These are phyloP conservation scores for Colletes collaris DNA, from an alignment of 2,888 invertebrate species.

Conservation along the genomic window DNA sequence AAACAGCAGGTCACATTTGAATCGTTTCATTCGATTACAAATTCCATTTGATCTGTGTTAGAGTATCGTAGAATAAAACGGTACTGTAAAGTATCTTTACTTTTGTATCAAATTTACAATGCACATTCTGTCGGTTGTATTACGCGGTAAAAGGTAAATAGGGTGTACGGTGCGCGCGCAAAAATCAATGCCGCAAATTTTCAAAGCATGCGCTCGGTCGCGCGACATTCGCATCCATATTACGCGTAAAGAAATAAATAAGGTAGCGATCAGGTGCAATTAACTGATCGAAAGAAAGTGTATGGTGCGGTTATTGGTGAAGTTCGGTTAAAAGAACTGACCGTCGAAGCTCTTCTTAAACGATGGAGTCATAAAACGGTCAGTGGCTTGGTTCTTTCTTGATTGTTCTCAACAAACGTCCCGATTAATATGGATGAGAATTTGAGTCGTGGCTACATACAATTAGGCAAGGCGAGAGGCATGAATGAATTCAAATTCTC, in stretches of 20 bases:
- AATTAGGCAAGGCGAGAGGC: constrained; percentile 85
- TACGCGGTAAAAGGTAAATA: constrained; percentile 17
- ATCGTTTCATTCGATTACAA: too few relatives aligned
- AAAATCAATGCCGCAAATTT: constrained; percentile 82
- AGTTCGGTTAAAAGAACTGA: neutral
- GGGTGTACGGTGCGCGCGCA: constrained; percentile 76
- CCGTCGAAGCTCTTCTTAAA: neutral
- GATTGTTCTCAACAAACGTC: neutral
- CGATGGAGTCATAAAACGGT: constrained; percentile 33
- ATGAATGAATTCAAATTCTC: constrained; percentile 84
- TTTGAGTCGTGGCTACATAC: constrained; percentile 87
- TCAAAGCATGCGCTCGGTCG: constrained; percentile 79
- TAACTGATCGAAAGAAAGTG: constrained; percentile 36
- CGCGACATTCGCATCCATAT: constrained; percentile 55
- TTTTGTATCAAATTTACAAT: too few relatives aligned
- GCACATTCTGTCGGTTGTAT: neutral
- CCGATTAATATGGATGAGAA: constrained; percentile 86
- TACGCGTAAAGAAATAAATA: constrained; percentile 65
- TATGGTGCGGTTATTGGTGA: neutral
- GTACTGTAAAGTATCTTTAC: too few relatives aligned
- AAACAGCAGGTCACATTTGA: too few relatives aligned
- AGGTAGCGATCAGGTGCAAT: constrained; percentile 44
- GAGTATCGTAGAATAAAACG: too few relatives aligned
- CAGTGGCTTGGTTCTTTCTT: neutral
- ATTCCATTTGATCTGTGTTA: too few relatives aligned